Evolutionary conservation across 2,888 invertebrate genomes (phyloP), one percentile per base, ranked within the genome.

Genomic region (Agrotis ipsilon): DNA sequence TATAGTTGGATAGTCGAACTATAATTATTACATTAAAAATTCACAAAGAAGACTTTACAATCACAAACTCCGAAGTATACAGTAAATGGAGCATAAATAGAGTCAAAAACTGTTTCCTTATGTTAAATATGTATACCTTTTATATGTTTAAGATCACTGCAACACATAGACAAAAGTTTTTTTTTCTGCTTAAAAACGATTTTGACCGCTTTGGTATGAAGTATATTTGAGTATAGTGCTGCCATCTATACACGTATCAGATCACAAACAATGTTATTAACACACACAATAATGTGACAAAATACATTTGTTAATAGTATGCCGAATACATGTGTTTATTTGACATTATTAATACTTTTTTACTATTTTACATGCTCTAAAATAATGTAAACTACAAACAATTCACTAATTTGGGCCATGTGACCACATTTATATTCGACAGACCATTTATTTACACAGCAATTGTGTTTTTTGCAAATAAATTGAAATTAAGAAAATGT

Each of bases 61-160:
- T 66, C 78, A 81, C 65, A 81, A 71, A 54, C 82, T 68, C 65
- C 55, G 61, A 64, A 78, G 62, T 66, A 58, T 52, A 27, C 39
- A 77, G 21, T 43, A 46, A 62, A 64, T 43, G 54, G 65, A 71
- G 79, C 61, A 72, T 82, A 82, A 78, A 78, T 71, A 78, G 52
- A 81, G 52, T 79, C 57, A 51, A 78, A 82, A 79, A 64, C 43
- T n/a, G 52, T 57, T 46, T 49, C 19, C 61, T 48, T 76, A 81
- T 21, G 39, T 43, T 64, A 61, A 49, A 60, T 45, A 52, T 1
- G 39, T 39, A 59, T 49, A 75, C 24, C 9, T 68, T 45, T 57
- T 75, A 49, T 14, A 14, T 51, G 45, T 76, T 32, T 52, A 27
- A 68, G 14, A 13, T 49, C 32, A 76, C 49, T 60, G 54, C 60